Evolutionary conservation across 23 tunicate genomes (phyloP), one percentile per base, ranked within the genome.

Genomic region (Pegea sp.): DNA sequence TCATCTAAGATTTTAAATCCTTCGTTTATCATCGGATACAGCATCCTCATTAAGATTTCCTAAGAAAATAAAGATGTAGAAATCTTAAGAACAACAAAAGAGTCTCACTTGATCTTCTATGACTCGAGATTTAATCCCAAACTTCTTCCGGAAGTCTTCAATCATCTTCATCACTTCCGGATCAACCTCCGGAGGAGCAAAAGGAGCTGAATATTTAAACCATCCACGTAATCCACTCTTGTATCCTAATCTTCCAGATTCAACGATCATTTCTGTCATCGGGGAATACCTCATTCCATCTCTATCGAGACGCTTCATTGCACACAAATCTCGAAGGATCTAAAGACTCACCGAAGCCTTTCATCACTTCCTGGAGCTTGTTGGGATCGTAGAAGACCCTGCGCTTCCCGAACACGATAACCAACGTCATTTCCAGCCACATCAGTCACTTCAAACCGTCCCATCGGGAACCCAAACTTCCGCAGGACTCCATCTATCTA

Each of bases 391-490:
- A 63, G 54, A 22, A 77, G 16, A 7, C 77, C 90, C 22, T 49
- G 21, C 13, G 49, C 30, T 29, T 20, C 30, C 27, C 71, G 53
- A 3, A 66, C 46, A 13, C 60, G 67, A 48, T 84, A 68, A 2
- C 67, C 68, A 18, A 84, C 65, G 51, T 84, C 95, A 52, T 32
- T 67, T 30, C 95, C 95, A 7, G 76, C 53, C 24, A 84, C 44
- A 62, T 84, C 95, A 20, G 64, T 63, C 1, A 84, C 86, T 56
- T 67, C 59, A 68, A 43, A 84, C 16, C 71, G 34, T 4, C 95
- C 95, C 95, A 84, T 84, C n/a, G 77, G 64, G 33, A 84, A 84
- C 27, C 95, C 95, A 62, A 42, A 84, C 4, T 84, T 53, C 21
- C 16, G 44, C 25, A 84, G 29, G 0, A 58, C 76, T 27, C 58